Evolutionary conservation across 2,888 invertebrate genomes (phyloP).

Genomic region (Drosophila demipolita): DNA sequence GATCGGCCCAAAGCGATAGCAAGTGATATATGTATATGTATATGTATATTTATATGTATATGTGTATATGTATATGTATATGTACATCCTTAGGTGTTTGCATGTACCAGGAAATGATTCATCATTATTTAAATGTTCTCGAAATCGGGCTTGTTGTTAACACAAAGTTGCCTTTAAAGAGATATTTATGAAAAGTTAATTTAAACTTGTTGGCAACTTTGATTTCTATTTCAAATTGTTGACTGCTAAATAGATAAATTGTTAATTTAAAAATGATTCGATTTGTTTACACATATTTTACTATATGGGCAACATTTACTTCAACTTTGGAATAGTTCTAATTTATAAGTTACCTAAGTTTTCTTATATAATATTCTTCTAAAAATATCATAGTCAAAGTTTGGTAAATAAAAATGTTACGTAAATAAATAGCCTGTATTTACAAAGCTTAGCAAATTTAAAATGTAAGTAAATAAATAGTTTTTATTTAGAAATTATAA

Average conservation of each 20-base stretch:
- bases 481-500: neutral
- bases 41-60: neutral
- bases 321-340: neutral
- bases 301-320: neutral
- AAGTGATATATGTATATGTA: constrained; percentile 15
- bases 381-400: neutral
- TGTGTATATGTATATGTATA: neutral
- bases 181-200: neutral
- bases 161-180: neutral
- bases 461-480: neutral
- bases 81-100: neutral
- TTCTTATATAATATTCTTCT: neutral
- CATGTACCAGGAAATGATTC: constrained; percentile 29
- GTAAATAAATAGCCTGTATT: neutral
- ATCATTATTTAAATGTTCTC: constrained; percentile 14
- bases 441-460: neutral
- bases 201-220: neutral
- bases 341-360: neutral
- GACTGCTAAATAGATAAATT: neutral
- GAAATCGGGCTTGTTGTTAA: neutral
- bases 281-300: neutral
- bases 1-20: constrained; percentile 13
- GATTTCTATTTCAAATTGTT: neutral
- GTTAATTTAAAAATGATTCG: neutral
- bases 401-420: neutral